A percentile compares a stretch with the other conserved stretches of the same genome.
These are phyloP conservation scores for Saturnia japonica DNA, from an alignment of 2,888 invertebrate genomes.

Conservation along the genomic window DNA sequence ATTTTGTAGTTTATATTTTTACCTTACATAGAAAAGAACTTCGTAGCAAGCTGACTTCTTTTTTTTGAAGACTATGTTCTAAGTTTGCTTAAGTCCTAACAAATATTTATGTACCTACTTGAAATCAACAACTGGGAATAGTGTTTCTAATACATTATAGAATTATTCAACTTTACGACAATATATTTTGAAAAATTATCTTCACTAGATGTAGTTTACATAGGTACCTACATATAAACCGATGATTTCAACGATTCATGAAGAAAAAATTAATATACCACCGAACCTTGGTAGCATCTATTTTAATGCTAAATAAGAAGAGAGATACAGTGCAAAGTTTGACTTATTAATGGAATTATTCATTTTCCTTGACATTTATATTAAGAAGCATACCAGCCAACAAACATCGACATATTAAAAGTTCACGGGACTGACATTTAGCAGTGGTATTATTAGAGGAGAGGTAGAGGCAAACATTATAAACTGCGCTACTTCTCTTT, in stretches of 20 bases:
- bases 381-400: constrained; percentile 12
- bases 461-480: constrained; percentile 16
- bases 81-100: neutral
- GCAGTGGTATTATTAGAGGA: constrained; percentile 24
- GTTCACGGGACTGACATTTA: constrained; percentile 49
- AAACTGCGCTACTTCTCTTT: neutral
- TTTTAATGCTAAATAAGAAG: neutral
- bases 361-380: constrained; percentile 43
- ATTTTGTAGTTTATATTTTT: neutral
- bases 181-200: neutral
- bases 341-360: neutral
- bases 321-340: neutral
- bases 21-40: neutral
- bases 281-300: neutral
- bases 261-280: neutral
- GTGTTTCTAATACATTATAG: neutral
- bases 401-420: constrained; percentile 30
- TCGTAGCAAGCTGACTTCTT: no score
- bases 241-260: neutral
- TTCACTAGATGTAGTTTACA: no score
- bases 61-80: neutral
- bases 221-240: neutral
- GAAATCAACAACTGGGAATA: neutral
- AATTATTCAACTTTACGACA: neutral
- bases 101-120: no score